phyloP scores from a whole-genome alignment of 2,113 vertebrate genomes.

The Stegostoma tigrinum region DNA sequence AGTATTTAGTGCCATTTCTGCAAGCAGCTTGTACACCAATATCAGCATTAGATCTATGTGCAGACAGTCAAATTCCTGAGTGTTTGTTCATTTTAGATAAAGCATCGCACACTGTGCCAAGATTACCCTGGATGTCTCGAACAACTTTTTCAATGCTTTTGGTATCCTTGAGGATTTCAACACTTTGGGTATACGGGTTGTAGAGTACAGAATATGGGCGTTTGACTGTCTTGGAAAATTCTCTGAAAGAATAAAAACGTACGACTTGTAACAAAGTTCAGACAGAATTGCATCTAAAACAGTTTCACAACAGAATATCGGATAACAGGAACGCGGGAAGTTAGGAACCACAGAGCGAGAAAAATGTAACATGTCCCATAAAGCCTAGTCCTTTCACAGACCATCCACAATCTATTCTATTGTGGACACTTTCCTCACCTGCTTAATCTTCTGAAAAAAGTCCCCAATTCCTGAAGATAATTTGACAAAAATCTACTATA shows the following conservation, averaged over 20 bases:
- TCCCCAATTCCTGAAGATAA: not conserved
- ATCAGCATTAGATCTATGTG: no score
- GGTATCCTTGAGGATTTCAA: slow-evolving; percentile 92
- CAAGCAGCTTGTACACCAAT: not conserved
- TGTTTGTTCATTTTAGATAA: slow-evolving; percentile 96
- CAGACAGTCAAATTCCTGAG: slow-evolving; percentile 72
- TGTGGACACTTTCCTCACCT: not conserved
- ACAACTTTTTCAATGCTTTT: slow-evolving; percentile 89
- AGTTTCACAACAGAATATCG: not conserved
- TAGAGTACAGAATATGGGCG: slow-evolving; percentile 96
- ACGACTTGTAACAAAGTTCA: not conserved
- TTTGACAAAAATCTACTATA: not conserved
- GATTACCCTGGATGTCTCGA: slow-evolving; percentile 86
- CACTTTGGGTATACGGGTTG: slow-evolving; percentile 90
- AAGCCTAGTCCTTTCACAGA: not conserved
- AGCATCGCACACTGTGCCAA: slow-evolving; percentile 90
- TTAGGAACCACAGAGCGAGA: not conserved
- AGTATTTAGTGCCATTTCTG: not conserved
- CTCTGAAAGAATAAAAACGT: slow-evolving; percentile 59
- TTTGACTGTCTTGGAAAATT: slow-evolving; percentile 89
- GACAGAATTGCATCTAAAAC: not conserved
- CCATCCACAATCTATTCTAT: not conserved
- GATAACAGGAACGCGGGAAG: not conserved
- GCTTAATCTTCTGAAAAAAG: not conserved
- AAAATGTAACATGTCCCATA: not conserved